Conservation (phyloP, 2,113 vertebrate species). For the Lagenorhynchus albirostris region DNA sequence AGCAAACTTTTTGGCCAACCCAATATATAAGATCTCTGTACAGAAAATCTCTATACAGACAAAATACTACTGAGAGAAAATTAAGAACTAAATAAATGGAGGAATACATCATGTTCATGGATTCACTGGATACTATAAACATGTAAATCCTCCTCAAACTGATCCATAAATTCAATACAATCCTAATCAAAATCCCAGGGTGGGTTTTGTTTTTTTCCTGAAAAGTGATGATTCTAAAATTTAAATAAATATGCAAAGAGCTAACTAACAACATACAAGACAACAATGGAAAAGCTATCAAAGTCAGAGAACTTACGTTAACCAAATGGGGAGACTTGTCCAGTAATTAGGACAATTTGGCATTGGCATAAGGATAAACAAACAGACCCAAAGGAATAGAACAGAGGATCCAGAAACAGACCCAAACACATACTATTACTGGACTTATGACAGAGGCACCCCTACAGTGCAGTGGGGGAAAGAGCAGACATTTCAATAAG, state of each 20-base stretch:
- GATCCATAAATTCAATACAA: background rate
- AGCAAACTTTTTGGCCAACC: too few species aligned
- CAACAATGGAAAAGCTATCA: background rate
- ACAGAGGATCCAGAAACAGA: background rate
- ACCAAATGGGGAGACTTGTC: background rate
- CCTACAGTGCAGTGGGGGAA: background rate
- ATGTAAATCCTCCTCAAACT: background rate
- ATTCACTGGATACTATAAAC: background rate
- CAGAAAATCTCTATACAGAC: background rate
- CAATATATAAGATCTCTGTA: background rate
- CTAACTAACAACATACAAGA: background rate
- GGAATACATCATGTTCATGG: background rate
- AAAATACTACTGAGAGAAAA: background rate
- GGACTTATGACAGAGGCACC: background rate
- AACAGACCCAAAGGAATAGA: background rate
- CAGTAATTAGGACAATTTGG: background rate
- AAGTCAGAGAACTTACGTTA: background rate
- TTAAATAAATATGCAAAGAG: background rate
- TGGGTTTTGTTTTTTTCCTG: background rate
- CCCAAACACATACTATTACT: background rate
- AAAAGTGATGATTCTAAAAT: background rate
- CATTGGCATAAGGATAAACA: background rate
- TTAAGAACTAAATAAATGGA: background rate
- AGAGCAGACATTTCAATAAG: background rate
- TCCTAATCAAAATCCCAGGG: background rate